Evolutionary conservation across 2,797 vertebrate genomes (phyloP).

Genomic region (Clarias pachynema): DNA sequence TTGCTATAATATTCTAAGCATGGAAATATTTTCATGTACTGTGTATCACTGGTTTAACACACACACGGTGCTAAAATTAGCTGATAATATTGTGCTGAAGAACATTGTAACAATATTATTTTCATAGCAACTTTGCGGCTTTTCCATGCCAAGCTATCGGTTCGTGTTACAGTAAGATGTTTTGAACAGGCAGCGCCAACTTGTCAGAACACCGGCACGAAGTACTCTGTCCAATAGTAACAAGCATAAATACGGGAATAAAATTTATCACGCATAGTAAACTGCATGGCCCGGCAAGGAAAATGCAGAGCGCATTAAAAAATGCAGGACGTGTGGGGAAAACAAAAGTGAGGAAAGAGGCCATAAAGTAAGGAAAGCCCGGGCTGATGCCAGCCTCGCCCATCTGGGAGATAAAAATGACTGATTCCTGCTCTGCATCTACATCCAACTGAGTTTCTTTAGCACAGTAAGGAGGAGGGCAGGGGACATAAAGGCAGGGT

Average conservation of each 20-base stretch:
- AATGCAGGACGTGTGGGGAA: conserved; percentile 70
- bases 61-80: no score
- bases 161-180: no score
- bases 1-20: no score
- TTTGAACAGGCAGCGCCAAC: no score
- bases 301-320: conserved; percentile 75
- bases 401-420: conserved; percentile 80
- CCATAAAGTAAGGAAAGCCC: conserved; percentile 73
- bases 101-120: no score
- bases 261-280: conserved; percentile 81
- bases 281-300: conserved; percentile 72
- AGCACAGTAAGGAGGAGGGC: conserved; percentile 70
- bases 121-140: no score
- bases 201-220: conserved; percentile 40
- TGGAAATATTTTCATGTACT: no score
- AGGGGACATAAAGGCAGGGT: conserved; percentile 63
- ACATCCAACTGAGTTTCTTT: conserved; percentile 75
- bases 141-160: no score
- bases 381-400: conserved; percentile 67
- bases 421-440: conserved; percentile 76
- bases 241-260: conserved; percentile 75
- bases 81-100: no score
- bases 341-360: conserved; percentile 72
- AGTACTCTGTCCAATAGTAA: conserved; percentile 69
- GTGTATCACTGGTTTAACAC: no score